Base-by-base conservation (phyloP, 2,888 invertebrate genomes). In the Chalcis sispes region DNA sequence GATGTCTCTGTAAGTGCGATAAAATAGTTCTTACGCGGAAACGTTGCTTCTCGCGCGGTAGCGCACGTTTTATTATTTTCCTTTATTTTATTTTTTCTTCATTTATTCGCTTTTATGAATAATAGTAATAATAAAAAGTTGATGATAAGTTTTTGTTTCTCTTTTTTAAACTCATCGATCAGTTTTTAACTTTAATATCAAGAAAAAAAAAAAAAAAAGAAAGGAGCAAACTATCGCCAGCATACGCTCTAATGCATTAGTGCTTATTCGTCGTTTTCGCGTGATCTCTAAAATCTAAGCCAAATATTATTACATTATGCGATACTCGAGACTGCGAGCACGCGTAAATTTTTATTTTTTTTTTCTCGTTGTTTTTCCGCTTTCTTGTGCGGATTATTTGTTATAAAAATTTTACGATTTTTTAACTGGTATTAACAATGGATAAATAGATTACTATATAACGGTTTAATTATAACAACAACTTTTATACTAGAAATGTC, bases 1-100 rank as follows among this genome's bases (percentile, higher is more conserved):
- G 86, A 86, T 86, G 86, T 85, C 86, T 86, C 83, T 81, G 76
- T 80, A 79, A 70, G 75, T 76, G 77, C 75, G 77, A 78, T 79
- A 79, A 79, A 77, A 40, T 48, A 40, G 52, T 42, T 40, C 10
- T 5, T 40, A n/a, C n/a, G n/a, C n/a, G n/a, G n/a, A n/a, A n/a
- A 36, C 75, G 61, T 70, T 71, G n/a, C 27, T 27, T 18, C 50
- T 5, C 50, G 20, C 4, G 50, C 50, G 42, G 42, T 42, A 42
- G 42, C 42, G 4, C 7, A 15, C 15, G 8, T n/a, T n/a, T n/a
- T n/a, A 8, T 46, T n/a, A 10, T 46, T 46, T 18, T 27, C 29
- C 25, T 27, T 46, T 62, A 23, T 27, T 29, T n/a, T 27, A 27
- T 1, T 52, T 52, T 29, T 29, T 54, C 2, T 4, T 15, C 23